Base-by-base conservation (phyloP, 2,888 invertebrate genomes). In the Bruchidius siliquastri region DNA sequence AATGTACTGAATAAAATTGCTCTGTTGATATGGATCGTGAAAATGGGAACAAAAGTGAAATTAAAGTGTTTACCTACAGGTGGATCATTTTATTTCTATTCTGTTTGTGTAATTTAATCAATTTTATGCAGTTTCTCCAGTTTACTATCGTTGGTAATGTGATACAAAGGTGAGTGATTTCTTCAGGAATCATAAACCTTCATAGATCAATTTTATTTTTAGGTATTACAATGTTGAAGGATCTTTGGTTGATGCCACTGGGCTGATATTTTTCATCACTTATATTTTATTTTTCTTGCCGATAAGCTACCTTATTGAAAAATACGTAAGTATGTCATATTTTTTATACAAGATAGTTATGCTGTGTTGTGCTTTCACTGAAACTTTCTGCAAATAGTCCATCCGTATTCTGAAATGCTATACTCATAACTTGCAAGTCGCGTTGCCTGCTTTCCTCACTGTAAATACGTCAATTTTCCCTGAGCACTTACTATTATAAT, bases 221-320 rank as follows among this genome's bases (percentile, higher is more conserved):
- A 84, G 91, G 82, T 94, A 94, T 87, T 95, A 95, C 84, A 88
- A 88, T 69, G 91, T 94, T 22, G 88, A 88, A 78, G 90, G 89
- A 80, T 90, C 90, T 80, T 89, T 90, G 81, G 94, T 98, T 73
- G 94, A 98, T 86, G 95, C 96, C 95, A 95, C 97, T 30, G 96
- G 96, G 72, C 94, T 99, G 94, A 91, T 98, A 82, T 99, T 94
- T 88, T 98, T 98, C 97, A 90, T 96, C 77, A 90, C 92, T 0
- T 99, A 98, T 87, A 96, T 99, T 81, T 94, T 98, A 13, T 91
- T 98, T 78, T 96, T 99, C 83, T 94, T 98, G 83, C 99, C 99
- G 0, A 96, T 94, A 21, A 96, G 97, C 84, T 98, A 94, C 92
- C 90, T 98, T 73, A 82, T 83, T 22, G 82, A 83, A 74, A 80